phyloP scores from a whole-genome alignment of 2,888 invertebrate genomes.

The Uropetala carovei region DNA sequence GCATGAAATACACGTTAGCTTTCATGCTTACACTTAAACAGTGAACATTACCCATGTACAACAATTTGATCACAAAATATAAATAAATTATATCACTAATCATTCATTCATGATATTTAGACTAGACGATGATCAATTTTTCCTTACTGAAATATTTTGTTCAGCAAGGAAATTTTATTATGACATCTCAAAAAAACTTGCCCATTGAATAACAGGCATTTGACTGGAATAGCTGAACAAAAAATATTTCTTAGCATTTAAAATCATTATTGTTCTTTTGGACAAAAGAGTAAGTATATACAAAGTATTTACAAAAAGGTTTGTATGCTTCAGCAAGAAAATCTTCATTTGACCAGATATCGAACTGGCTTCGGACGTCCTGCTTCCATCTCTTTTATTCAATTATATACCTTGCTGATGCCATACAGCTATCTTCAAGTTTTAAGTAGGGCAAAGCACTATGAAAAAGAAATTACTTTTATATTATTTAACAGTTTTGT shows the following conservation, averaged over 20 bases:
- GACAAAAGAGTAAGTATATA: conserved; percentile 45
- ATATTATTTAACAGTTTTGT: not conserved
- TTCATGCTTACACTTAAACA: not conserved
- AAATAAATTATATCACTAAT: conserved; percentile 62
- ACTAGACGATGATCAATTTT: conserved; percentile 28
- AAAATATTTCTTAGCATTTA: conserved; percentile 45
- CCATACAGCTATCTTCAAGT: conserved; percentile 43
- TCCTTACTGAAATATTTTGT: conserved; percentile 23
- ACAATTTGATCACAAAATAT: conserved; percentile 38
- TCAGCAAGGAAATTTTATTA: conserved; percentile 35
- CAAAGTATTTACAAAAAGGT: conserved; percentile 48
- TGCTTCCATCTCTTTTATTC: conserved; percentile 32
- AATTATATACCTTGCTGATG: conserved; percentile 54
- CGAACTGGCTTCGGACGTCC: conserved; percentile 49
- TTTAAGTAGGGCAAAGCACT: conserved; percentile 56
- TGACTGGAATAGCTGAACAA: conserved; percentile 45
- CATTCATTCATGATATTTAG: conserved; percentile 55
- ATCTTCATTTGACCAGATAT: conserved; percentile 52
- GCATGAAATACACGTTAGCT: conserved; percentile 35
- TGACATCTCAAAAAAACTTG: conserved; percentile 11
- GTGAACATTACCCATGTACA: conserved; percentile 24
- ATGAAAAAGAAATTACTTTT: not conserved
- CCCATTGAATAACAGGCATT: conserved; percentile 22
- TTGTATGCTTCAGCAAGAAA: conserved; percentile 60
- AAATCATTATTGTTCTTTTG: conserved; percentile 46